Percentiles rank a stretch among this genome's conserved stretches.
These are phyloP conservation scores for Heliocidaris erythrogramma DNA, from an alignment of 35 echinoderm and acorn worm species.

Conservation along the genomic window DNA sequence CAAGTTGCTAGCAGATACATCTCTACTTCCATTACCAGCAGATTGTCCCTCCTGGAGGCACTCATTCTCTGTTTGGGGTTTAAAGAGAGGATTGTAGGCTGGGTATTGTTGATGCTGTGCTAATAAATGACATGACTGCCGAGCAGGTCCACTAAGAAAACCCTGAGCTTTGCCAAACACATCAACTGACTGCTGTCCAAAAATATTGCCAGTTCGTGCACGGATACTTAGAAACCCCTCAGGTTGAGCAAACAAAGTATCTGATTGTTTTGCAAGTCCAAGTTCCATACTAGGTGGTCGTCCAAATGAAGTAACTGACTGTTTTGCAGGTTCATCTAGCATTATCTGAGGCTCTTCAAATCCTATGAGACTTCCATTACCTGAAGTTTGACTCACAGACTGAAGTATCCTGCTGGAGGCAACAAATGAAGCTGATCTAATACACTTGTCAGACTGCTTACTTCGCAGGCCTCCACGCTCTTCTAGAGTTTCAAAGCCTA, in stretches of 20 bases:
- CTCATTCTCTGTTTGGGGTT: background rate
- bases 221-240: background rate
- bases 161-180: too few relatives aligned
- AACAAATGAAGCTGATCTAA: background rate
- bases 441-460: background rate
- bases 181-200: background rate
- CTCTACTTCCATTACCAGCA: background rate
- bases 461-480: background rate
- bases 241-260: background rate
- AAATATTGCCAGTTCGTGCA: background rate
- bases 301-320: background rate
- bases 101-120: background rate
- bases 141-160: too few relatives aligned
- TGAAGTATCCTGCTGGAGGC: background rate
- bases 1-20: background rate
- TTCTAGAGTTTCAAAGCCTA: background rate
- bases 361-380: background rate
- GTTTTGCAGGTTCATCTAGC: background rate
- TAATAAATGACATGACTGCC: background rate
- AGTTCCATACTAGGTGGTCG: background rate
- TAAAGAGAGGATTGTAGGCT: background rate
- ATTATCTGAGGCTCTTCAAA: background rate
- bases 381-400: background rate
- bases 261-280: background rate
- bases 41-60: background rate